Evolutionary conservation across 2,888 invertebrate species (phyloP), one percentile per base, ranked within the genome.

Genomic region (Parapristionchus giblindavisi): DNA sequence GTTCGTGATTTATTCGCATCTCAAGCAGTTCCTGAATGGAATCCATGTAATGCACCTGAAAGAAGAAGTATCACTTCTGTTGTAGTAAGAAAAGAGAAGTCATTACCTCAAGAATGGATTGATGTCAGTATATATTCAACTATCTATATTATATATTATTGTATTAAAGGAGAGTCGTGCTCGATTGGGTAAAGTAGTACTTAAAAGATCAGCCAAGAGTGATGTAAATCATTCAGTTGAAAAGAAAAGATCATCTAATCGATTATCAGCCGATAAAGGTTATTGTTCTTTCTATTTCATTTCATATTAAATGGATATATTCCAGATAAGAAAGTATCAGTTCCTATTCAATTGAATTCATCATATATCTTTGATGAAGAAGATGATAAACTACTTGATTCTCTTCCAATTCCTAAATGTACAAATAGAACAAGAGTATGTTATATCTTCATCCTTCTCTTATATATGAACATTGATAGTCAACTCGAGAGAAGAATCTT

Each of bases 1-100:
- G 38, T 70, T 8, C 52, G 27, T 8, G 70, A 70, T 54, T 29
- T 70, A 40, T 70, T 70, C 34, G 54, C 70, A 34, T 70, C 70
- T 24, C 70, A 70, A 54, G 70, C 54, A 6, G 27, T 52, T 14
- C 54, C 54, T 0, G 38, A 70, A 36, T 70, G 70, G 70, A 52
- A 70, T 48, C 66, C 66, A 51, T n/a, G 24, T 3, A 29, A 17
- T 24, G 51, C 17, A 6, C 3, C n/a, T 14, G 3, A 24, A 34
- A 29, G 40, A 6, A 5, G 11, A 43, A 17, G 40, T 14, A 6
- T 63, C 4, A 38, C 40, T 3, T 34, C 40, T 11, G 11, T 40
- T 40, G n/a, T n/a, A n/a, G n/a, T n/a, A n/a, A 5, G 40, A 2
- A 63, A 63, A 27, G 63, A 27, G 8, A 63, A 40, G 43, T 63